These are phyloP conservation scores for Fragum whitleyi DNA, from an alignment of 2,888 invertebrate genomes.

Conservation along the genomic window DNA sequence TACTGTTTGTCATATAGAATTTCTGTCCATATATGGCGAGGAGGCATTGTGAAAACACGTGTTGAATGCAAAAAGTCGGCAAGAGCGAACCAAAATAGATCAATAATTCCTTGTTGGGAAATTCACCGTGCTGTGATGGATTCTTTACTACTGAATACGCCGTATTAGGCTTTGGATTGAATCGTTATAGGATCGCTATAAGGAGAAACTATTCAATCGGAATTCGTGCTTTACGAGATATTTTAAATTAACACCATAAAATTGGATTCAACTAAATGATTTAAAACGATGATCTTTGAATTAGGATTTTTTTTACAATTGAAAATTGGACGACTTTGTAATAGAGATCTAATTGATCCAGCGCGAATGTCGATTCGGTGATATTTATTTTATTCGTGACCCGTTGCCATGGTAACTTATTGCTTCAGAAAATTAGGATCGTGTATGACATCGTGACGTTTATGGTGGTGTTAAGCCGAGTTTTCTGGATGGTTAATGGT, in stretches of 20 bases:
- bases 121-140: constrained; percentile 15
- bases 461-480: constrained; percentile 10
- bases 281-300: background rate
- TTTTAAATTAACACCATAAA: background rate
- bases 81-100: constrained; percentile 9
- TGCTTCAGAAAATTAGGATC: constrained; percentile 38
- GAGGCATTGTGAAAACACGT: constrained; percentile 2
- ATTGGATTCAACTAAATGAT: background rate
- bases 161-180: background rate
- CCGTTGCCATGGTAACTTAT: constrained; percentile 58
- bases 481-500: constrained; percentile 1
- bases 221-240: background rate
- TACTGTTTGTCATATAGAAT: background rate
- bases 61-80: constrained; percentile 21
- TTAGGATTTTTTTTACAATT: background rate
- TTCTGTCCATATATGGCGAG: background rate
- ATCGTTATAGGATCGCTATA: background rate
- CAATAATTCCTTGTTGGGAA: constrained; percentile 20
- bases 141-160: constrained; percentile 12
- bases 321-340: constrained; percentile 2
- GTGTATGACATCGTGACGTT: constrained; percentile 45
- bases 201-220: background rate
- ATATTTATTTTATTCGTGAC: constrained; percentile 35
- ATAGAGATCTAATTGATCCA: constrained; percentile 24
- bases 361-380: constrained; percentile 46